Evolutionary conservation across 1,140 invertebrate species (phyloP).

Genomic region (Ceratosolen fusciceps): DNA sequence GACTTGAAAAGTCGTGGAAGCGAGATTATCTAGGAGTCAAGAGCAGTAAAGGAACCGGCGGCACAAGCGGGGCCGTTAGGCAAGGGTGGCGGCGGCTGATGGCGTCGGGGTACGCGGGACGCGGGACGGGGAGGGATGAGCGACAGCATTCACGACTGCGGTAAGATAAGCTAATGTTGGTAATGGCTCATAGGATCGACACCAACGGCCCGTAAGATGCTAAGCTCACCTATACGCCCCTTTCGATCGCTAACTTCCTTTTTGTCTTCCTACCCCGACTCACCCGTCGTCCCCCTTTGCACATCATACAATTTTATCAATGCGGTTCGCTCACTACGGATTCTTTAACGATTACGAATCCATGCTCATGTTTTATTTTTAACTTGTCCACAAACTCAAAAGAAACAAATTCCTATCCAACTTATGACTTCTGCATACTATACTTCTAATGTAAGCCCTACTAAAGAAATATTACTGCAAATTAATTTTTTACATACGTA

Average conservation of each 20-base stretch:
- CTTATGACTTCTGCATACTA: too few species aligned
- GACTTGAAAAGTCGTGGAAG: neutral
- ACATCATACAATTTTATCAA: neutral
- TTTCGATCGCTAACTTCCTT: neutral
- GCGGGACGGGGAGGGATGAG: slow-evolving; percentile 21
- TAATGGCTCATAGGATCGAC: slow-evolving; percentile 54
- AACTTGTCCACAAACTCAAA: too few species aligned
- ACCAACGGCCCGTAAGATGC: slow-evolving; percentile 55
- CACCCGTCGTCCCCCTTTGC: neutral
- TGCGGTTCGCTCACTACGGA: neutral
- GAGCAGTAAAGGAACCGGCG: neutral
- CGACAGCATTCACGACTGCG: slow-evolving; percentile 52
- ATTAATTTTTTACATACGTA: too few species aligned
- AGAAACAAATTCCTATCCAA: too few species aligned
- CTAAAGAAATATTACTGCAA: too few species aligned
- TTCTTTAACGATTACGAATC: neutral
- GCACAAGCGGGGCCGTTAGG: neutral
- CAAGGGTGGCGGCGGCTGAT: too few species aligned
- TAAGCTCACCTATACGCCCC: neutral
- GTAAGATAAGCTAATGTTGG: slow-evolving; percentile 56
- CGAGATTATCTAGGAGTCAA: too few species aligned
- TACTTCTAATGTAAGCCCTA: too few species aligned
- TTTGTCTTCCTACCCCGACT: neutral
- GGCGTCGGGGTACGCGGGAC: neutral
- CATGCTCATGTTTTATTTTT: neutral